Conservation (phyloP, 2,888 invertebrate species). For the Amblyjoppa proteus region DNA sequence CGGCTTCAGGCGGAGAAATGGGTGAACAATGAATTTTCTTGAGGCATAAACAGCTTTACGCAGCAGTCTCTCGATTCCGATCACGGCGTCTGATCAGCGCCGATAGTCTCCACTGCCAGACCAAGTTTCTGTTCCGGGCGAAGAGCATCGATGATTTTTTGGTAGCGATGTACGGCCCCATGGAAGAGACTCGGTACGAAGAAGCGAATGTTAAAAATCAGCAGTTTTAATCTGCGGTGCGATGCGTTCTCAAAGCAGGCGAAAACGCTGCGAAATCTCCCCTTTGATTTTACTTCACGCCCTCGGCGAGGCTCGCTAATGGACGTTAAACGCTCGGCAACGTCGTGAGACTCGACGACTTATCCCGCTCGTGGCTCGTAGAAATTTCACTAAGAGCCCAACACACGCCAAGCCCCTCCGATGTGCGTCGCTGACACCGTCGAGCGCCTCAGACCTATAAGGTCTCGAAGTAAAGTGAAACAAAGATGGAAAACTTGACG, state of each 20-base stretch:
- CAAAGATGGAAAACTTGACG: constrained; percentile 38
- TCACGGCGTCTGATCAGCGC: constrained; percentile 4
- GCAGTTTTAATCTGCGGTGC: constrained; percentile 28
- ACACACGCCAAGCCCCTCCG: background rate
- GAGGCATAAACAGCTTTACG: constrained; percentile 34
- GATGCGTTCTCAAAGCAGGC: constrained; percentile 18
- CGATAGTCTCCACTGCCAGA: constrained; percentile 18
- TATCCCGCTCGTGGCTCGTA: constrained; percentile 32
- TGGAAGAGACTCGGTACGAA: background rate
- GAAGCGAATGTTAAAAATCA: constrained; percentile 10
- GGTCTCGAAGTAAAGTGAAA: constrained; percentile 29
- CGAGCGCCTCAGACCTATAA: constrained; percentile 7
- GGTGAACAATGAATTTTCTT: constrained; percentile 43
- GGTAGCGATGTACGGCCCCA: background rate
- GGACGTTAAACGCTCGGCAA: constrained; percentile 50
- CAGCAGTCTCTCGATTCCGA: background rate
- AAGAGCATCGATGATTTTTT: background rate
- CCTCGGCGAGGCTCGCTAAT: constrained; percentile 42
- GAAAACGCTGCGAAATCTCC: constrained; percentile 20
- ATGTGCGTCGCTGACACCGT: background rate
- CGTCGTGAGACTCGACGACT: constrained; percentile 11
- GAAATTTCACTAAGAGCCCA: constrained; percentile 41
- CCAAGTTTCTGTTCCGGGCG: background rate
- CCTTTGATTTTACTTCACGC: constrained; percentile 52
- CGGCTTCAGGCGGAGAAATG: constrained; percentile 4